phyloP scores from a whole-genome alignment of 2,888 invertebrate genomes.

The Criorhina ranunculi region DNA sequence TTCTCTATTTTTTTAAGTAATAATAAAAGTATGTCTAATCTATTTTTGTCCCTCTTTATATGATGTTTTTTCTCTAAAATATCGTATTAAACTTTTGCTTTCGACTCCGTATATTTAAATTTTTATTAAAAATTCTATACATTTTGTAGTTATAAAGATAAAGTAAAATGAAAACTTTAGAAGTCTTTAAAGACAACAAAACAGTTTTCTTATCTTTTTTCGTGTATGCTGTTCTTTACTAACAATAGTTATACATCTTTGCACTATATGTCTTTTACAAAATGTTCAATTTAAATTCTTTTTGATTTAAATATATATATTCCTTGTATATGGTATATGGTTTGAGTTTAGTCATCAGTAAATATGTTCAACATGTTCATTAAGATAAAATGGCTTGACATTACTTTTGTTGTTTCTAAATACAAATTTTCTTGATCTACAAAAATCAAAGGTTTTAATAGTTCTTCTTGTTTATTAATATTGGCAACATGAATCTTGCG shows the following conservation, averaged over 20 bases:
- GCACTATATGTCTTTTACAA: constrained; percentile 77
- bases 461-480: constrained; percentile 76
- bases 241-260: constrained; percentile 77
- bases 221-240: constrained; percentile 75
- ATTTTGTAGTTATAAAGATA: constrained; percentile 72
- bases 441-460: constrained; percentile 70
- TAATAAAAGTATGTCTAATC: constrained; percentile 71
- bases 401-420: constrained; percentile 68
- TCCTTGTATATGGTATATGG: constrained; percentile 77
- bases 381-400: constrained; percentile 77
- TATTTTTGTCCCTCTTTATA: constrained; percentile 74
- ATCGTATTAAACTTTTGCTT: constrained; percentile 78
- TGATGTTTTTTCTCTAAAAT: constrained; percentile 81
- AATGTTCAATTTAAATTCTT: constrained; percentile 76
- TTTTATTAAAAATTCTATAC: constrained; percentile 72
- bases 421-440: constrained; percentile 67
- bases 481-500: constrained; percentile 73
- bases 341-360: constrained; percentile 76
- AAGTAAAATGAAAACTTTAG: constrained; percentile 66
- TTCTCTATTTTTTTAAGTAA: constrained; percentile 67
- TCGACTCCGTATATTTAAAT: constrained; percentile 56
- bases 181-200: constrained; percentile 72
- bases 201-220: constrained; percentile 70
- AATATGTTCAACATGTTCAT: constrained; percentile 76
- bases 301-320: constrained; percentile 73